These are phyloP conservation scores for Zaprionus camerounensis DNA, from an alignment of 1,140 invertebrate genomes.

Conservation along the genomic window DNA sequence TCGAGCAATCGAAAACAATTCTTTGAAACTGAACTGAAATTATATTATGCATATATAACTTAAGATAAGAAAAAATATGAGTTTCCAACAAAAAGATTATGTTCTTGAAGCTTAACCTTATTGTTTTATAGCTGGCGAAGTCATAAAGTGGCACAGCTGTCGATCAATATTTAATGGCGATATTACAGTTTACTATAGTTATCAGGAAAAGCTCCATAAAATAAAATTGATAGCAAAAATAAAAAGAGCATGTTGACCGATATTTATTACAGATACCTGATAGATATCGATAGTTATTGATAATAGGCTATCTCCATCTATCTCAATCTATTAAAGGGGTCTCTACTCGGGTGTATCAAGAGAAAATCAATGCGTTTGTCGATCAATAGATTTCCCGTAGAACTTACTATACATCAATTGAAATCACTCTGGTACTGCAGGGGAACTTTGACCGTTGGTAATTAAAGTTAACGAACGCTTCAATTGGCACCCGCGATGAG, in stretches of 20 bases:
- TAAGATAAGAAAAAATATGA: not conserved
- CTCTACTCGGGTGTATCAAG: not conserved
- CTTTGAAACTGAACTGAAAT: not conserved
- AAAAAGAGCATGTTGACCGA: not conserved
- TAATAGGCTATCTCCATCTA: not conserved
- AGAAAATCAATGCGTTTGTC: not conserved
- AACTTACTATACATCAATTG: slow-evolving; percentile 35
- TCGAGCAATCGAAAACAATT: not conserved
- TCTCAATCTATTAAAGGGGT: not conserved
- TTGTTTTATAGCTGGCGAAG: not conserved
- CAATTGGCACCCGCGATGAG: slow-evolving; percentile 55
- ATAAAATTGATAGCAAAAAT: not conserved
- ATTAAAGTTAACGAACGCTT: slow-evolving; percentile 75
- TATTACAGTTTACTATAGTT: not conserved
- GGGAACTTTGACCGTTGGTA: slow-evolving; percentile 62
- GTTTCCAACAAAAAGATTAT: not conserved
- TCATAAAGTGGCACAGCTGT: not conserved
- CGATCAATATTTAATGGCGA: not conserved
- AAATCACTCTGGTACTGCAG: not conserved
- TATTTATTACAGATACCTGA: not conserved
- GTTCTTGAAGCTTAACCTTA: not conserved
- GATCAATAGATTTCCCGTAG: slow-evolving; percentile 12
- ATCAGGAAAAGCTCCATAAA: not conserved
- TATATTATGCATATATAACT: not conserved
- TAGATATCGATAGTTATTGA: not conserved